Conservation (phyloP, 2,888 invertebrate genomes). For the Myopa tessellatipennis region DNA sequence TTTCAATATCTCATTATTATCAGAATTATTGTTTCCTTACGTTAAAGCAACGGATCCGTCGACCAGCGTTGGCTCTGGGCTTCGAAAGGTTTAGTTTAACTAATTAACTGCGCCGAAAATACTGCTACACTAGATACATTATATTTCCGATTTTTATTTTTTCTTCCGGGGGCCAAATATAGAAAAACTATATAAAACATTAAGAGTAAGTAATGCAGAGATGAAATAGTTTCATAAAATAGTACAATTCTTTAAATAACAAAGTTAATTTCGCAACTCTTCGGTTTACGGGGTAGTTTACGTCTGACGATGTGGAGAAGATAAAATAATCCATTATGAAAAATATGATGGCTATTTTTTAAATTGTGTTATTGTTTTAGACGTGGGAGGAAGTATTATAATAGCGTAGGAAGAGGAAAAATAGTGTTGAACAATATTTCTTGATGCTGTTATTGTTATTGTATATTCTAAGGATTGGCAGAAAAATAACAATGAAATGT, state of each 20-base stretch:
- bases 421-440: not conserved
- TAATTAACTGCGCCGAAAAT: slow-evolving; percentile 18
- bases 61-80: not conserved
- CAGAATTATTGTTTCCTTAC: not conserved
- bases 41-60: not conserved
- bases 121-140: slow-evolving; percentile 7
- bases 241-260: slow-evolving; percentile 34
- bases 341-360: too few relatives aligned
- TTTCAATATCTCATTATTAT: too few relatives aligned
- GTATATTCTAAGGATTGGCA: not conserved
- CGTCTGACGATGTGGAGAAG: too few relatives aligned
- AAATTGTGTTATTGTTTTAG: too few relatives aligned
- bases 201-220: slow-evolving; percentile 42
- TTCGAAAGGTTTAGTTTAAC: not conserved
- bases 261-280: too few relatives aligned
- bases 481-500: not conserved
- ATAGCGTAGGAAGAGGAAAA: not conserved
- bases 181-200: slow-evolving; percentile 49
- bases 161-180: slow-evolving; percentile 68
- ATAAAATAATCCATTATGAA: too few relatives aligned
- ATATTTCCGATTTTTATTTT: slow-evolving; percentile 42
- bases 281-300: too few relatives aligned
- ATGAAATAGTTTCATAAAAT: slow-evolving; percentile 44
- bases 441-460: not conserved
- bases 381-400: too few relatives aligned